Evolutionary conservation across 2,113 vertebrate genomes (phyloP).

Genomic region (Caloenas nicobarica): DNA sequence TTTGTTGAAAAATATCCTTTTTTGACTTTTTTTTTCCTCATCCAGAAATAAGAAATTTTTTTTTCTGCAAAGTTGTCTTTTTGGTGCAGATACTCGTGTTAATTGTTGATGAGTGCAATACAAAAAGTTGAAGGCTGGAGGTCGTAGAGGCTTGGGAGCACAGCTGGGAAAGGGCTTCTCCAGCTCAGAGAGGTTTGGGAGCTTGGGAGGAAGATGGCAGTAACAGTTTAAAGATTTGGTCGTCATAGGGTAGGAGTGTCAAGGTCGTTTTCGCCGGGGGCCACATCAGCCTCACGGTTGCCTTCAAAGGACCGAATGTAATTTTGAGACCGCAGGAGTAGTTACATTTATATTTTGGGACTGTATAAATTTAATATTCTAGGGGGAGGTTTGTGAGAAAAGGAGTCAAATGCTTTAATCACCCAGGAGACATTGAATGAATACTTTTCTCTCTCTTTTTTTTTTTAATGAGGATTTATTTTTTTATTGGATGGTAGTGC

Average conservation of each 20-base stretch:
- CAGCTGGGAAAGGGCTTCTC: neutral
- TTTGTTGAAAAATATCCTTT: neutral
- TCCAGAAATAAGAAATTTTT: neutral
- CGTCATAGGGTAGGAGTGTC: no score
- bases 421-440: neutral
- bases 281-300: no score
- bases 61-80: neutral
- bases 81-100: neutral
- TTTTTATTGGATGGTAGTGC: neutral
- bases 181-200: neutral
- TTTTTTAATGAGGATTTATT: neutral
- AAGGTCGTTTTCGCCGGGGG: no score
- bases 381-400: neutral
- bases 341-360: no score
- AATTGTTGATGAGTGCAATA: neutral
- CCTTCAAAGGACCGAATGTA: no score
- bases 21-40: accelerated
- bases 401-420: neutral
- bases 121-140: neutral
- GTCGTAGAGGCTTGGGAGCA: neutral
- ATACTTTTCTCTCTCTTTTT: neutral
- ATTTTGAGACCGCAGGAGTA: no score
- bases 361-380: no score
- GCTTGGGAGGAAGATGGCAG: neutral
- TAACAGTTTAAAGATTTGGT: neutral